phyloP scores from a whole-genome alignment of 2,113 vertebrate genomes.

The Dipodomys merriami region DNA sequence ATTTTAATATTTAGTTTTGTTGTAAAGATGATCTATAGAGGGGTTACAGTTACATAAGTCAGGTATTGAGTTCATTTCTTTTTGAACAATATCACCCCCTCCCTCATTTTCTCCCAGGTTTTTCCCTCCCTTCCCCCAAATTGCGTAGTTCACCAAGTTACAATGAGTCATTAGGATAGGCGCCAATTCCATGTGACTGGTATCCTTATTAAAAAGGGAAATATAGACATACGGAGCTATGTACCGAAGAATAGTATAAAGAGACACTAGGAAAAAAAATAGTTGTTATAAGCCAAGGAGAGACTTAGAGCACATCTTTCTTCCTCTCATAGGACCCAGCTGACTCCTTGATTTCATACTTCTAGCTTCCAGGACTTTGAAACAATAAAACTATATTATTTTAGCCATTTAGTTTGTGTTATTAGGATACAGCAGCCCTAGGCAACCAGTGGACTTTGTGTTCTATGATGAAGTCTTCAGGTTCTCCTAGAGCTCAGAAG shows the following conservation, averaged over 20 bases:
- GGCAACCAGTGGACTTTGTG: not conserved
- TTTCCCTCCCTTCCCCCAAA: too few relatives aligned
- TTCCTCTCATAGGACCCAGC: not conserved
- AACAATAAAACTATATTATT: not conserved
- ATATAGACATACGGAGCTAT: not conserved
- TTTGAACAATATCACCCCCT: too few relatives aligned
- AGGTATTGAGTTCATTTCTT: too few relatives aligned
- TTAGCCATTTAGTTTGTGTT: not conserved
- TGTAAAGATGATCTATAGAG: too few relatives aligned
- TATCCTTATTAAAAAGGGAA: not conserved
- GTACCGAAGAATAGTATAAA: not conserved
- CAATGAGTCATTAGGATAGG: not conserved
- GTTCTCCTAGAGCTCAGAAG: not conserved
- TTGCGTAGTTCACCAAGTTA: too few relatives aligned
- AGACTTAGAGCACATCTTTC: not conserved
- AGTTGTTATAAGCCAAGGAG: not conserved
- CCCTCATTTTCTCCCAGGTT: too few relatives aligned
- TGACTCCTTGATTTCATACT: not conserved
- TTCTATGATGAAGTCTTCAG: not conserved
- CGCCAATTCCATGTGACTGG: not conserved
- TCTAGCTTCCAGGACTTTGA: not conserved
- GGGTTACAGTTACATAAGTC: too few relatives aligned
- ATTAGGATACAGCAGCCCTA: not conserved
- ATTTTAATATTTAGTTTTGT: too few relatives aligned
- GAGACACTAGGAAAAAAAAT: not conserved